Evolutionary conservation across 2,113 vertebrate species (phyloP).

Genomic region (Paralichthys olivaceus): DNA sequence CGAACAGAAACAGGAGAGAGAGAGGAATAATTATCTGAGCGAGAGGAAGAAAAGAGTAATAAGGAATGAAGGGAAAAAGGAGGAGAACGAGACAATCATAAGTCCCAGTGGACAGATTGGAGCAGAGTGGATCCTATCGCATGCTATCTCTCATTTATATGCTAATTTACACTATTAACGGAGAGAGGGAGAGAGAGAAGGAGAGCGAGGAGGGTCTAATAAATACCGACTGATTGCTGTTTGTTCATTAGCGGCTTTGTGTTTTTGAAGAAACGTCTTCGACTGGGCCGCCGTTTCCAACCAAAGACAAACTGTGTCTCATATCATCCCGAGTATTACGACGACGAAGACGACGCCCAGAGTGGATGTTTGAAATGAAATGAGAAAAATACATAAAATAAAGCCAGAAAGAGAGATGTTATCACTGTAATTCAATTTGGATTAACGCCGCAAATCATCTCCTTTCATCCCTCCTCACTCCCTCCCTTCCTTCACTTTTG

Average conservation of each 20-base stretch:
- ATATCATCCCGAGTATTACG: conserved; percentile 15
- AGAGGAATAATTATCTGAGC: conserved; percentile 17
- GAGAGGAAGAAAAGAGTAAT: conserved; percentile 39
- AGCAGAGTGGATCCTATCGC: conserved; percentile 72
- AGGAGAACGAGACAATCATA: conserved; percentile 71
- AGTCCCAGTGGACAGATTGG: conserved; percentile 76
- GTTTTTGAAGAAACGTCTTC: conserved; percentile 28
- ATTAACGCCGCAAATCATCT: conserved; percentile 70
- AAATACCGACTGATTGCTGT: conserved; percentile 67
- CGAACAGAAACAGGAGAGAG: conserved; percentile 19
- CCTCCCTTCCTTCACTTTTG: conserved; percentile 52
- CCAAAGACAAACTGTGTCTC: conserved; percentile 28
- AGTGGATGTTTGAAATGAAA: conserved; percentile 55
- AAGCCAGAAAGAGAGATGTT: conserved; percentile 63
- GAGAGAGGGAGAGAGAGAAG: conserved; percentile 29
- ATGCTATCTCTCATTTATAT: conserved; percentile 80
- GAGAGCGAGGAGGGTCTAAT: conserved; percentile 48
- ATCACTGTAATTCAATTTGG: conserved; percentile 75
- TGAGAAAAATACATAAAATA: conserved; percentile 47
- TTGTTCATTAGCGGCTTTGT: conserved; percentile 65
- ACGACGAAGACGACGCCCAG: not conserved
- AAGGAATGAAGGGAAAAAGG: conserved; percentile 38
- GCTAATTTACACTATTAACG: conserved; percentile 78
- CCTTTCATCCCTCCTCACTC: conserved; percentile 54
- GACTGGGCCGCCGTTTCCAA: not conserved